Evolutionary conservation across 2,888 invertebrate genomes (phyloP).

Genomic region (Venusia cambrica): DNA sequence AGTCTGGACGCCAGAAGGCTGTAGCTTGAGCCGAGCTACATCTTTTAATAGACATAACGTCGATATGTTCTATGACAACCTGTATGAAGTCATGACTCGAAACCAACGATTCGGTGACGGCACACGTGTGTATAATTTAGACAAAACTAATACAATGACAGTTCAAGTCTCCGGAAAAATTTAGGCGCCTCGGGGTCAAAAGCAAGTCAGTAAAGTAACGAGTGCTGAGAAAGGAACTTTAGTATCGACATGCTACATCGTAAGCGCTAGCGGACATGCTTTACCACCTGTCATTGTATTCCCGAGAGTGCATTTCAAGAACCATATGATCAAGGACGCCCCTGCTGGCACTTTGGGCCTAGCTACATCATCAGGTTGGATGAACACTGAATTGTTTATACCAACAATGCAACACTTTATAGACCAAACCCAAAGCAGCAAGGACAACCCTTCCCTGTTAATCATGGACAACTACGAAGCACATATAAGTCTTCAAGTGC

Average conservation of each 20-base stretch:
- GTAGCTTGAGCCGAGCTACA: slow-evolving; percentile 18
- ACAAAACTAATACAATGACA: slow-evolving; percentile 12
- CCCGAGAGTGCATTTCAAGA: slow-evolving; percentile 33
- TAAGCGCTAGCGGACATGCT: slow-evolving; percentile 15
- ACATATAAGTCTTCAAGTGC: slow-evolving; percentile 68
- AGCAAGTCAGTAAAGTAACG: slow-evolving; percentile 25
- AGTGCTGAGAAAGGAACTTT: slow-evolving; percentile 32
- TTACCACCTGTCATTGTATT: slow-evolving; percentile 35
- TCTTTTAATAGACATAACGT: slow-evolving; percentile 21
- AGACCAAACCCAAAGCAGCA: slow-evolving; percentile 29
- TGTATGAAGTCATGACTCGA: slow-evolving; percentile 10
- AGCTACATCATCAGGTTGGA: slow-evolving; percentile 45
- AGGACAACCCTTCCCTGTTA: slow-evolving; percentile 37
- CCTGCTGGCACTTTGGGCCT: slow-evolving; percentile 47
- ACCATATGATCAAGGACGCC: slow-evolving; percentile 35
- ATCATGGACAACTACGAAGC: slow-evolving; percentile 44
- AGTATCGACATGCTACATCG: slow-evolving; percentile 33
- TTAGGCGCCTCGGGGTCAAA: slow-evolving; percentile 4
- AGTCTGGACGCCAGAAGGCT: slow-evolving; percentile 31
- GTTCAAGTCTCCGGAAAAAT: slow-evolving; percentile 7
- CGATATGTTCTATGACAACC: slow-evolving; percentile 16
- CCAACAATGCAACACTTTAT: slow-evolving; percentile 46
- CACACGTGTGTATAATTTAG: slow-evolving; percentile 11
- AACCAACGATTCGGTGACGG: slow-evolving; percentile 8
- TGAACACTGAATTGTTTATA: slow-evolving; percentile 43